These are phyloP conservation scores for Corythornis vintsioides DNA, from an alignment of 2,113 vertebrate species.

Conservation along the genomic window DNA sequence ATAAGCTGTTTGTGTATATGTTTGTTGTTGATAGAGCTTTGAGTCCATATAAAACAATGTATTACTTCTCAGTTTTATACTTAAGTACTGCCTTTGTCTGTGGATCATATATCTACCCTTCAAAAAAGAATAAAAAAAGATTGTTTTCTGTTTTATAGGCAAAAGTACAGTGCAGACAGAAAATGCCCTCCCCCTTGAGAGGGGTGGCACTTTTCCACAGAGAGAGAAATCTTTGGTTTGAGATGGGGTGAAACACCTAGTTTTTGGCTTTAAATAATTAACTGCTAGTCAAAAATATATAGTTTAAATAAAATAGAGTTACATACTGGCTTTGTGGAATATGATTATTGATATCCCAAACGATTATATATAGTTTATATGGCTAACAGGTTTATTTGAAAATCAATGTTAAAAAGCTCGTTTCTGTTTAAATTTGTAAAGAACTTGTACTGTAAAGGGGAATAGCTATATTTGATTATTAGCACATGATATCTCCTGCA, in stretches of 20 bases:
- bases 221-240: background rate
- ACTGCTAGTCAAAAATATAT: background rate
- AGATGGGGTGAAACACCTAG: background rate
- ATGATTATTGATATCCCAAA: background rate
- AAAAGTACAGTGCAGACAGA: background rate
- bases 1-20: background rate
- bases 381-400: background rate
- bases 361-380: background rate
- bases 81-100: background rate
- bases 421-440: background rate
- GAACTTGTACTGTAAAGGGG: background rate
- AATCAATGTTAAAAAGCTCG: background rate
- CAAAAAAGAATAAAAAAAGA: background rate
- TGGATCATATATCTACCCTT: background rate
- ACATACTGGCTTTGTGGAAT: background rate
- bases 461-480: background rate
- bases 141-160: background rate
- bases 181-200: background rate
- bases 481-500: background rate
- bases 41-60: background rate
- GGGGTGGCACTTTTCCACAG: background rate
- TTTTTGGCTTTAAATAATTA: background rate
- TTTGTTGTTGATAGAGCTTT: background rate
- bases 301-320: background rate
- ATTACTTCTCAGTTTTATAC: background rate